These are phyloP conservation scores for Poeciliopsis gracilis DNA, from an alignment of 2,797 vertebrate genomes.

Conservation along the genomic window DNA sequence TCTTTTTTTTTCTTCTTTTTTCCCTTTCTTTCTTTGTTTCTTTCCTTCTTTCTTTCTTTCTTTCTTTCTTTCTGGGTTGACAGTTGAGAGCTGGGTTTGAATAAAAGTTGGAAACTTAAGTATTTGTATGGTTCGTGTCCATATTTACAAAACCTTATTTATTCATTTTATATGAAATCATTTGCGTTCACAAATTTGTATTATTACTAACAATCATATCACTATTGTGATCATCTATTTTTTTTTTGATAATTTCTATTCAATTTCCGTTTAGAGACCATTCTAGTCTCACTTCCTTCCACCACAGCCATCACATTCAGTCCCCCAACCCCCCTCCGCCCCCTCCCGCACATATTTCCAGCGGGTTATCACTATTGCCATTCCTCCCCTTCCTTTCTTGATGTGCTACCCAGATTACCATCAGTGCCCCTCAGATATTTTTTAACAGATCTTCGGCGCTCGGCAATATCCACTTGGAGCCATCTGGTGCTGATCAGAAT, in stretches of 20 bases:
- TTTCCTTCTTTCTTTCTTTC: too few species aligned
- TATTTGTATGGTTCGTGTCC: constrained; percentile 70
- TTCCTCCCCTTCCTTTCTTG: constrained; percentile 85
- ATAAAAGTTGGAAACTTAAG: constrained; percentile 74
- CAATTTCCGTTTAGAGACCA: constrained; percentile 63
- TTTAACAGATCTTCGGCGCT: constrained; percentile 86
- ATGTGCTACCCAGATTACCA: constrained; percentile 91
- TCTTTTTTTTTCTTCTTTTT: too few species aligned
- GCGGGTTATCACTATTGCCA: constrained; percentile 91
- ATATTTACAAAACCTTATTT: constrained; percentile 48
- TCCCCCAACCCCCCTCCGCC: constrained; percentile 40
- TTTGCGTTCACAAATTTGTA: neutral
- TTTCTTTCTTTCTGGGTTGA: neutral
- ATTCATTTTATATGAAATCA: neutral
- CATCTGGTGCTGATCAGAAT: constrained; percentile 94
- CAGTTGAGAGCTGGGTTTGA: neutral
- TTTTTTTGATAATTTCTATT: constrained; percentile 42
- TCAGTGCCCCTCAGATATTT: constrained; percentile 92
- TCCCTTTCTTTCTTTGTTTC: too few species aligned
- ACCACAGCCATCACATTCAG: constrained; percentile 78
- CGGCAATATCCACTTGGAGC: constrained; percentile 88
- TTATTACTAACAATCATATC: constrained; percentile 1
- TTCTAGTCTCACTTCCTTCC: constrained; percentile 62
- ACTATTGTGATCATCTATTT: neutral
- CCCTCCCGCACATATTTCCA: constrained; percentile 83